These are phyloP conservation scores for Lottia scabra DNA, from an alignment of 2,888 invertebrate genomes.

Conservation along the genomic window DNA sequence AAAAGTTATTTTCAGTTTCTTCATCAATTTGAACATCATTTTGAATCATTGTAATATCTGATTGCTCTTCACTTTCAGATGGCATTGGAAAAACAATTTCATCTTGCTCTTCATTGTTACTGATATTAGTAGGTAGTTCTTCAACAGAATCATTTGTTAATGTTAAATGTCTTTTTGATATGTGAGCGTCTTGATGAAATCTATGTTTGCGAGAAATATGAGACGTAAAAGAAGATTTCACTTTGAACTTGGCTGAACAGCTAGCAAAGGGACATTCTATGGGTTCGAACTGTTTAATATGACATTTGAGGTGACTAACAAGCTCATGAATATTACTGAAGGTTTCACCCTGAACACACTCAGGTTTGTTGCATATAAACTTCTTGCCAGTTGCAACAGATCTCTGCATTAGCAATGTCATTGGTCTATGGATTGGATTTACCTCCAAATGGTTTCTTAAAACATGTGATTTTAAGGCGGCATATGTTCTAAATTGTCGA, in stretches of 20 bases:
- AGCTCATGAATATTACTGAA: too few species aligned
- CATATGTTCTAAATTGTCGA: too few species aligned
- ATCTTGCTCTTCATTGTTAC: background rate
- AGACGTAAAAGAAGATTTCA: background rate
- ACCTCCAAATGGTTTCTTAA: background rate
- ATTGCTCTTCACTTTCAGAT: background rate
- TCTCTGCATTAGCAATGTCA: background rate
- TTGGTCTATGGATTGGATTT: too few species aligned
- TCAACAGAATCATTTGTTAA: too few species aligned
- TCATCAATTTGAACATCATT: background rate
- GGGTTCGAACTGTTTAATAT: too few species aligned
- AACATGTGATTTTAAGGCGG: constrained; percentile 8
- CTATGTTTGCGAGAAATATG: background rate
- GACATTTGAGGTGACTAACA: background rate
- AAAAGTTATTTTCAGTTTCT: background rate
- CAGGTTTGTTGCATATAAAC: background rate
- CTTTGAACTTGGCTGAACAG: background rate
- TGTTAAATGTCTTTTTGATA: too few species aligned
- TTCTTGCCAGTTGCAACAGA: background rate
- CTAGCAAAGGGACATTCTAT: background rate
- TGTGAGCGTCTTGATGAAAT: background rate
- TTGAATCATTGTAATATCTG: background rate
- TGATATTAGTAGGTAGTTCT: background rate
- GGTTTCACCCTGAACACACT: too few species aligned
- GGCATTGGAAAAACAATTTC: too few species aligned